Percentiles rank a stretch among this genome's conserved stretches.
Evolutionary conservation across 2,113 vertebrate species (phyloP).

Genomic region (Muntiacus muntjak): DNA sequence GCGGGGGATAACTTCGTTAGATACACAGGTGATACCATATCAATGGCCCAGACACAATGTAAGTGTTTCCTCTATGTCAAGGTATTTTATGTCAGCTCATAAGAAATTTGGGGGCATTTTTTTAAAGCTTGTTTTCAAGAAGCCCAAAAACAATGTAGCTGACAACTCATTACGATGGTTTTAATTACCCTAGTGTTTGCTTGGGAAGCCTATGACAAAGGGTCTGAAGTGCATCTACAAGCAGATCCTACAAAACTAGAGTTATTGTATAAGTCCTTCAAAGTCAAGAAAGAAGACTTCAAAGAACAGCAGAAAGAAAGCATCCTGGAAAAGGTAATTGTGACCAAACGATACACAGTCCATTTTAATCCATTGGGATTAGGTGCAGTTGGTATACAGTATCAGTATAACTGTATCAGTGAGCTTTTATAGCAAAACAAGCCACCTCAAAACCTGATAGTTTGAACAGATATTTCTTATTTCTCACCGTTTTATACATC

Average conservation of each 20-base stretch:
- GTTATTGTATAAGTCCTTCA: slow-evolving; percentile 94
- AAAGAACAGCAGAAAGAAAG: slow-evolving; percentile 94
- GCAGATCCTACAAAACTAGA: slow-evolving; percentile 98
- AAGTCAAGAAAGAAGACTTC: slow-evolving; percentile 98
- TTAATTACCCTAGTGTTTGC: slow-evolving; percentile 89
- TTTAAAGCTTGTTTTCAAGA: slow-evolving; percentile 27
- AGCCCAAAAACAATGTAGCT: not conserved
- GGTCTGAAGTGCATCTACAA: slow-evolving; percentile 97
- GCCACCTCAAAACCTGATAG: not conserved
- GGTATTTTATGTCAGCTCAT: not conserved
- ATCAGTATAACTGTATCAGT: not conserved
- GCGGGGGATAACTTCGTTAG: slow-evolving; percentile 98
- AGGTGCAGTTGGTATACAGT: not conserved
- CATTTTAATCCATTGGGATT: not conserved
- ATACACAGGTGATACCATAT: slow-evolving; percentile 93
- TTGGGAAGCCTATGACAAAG: slow-evolving; percentile 98
- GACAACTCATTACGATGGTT: not conserved
- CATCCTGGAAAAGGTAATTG: slow-evolving; percentile 93
- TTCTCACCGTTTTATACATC: not conserved
- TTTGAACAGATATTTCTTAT: not conserved
- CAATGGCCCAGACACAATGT: slow-evolving; percentile 97
- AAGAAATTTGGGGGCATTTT: not conserved
- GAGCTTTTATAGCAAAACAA: not conserved
- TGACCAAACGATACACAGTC: not conserved
- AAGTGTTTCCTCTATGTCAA: slow-evolving; percentile 75